A percentile compares a stretch with the other conserved stretches of the same genome.
Conservation (phyloP, 2,888 invertebrate genomes). For the Latrodectus hesperus region DNA sequence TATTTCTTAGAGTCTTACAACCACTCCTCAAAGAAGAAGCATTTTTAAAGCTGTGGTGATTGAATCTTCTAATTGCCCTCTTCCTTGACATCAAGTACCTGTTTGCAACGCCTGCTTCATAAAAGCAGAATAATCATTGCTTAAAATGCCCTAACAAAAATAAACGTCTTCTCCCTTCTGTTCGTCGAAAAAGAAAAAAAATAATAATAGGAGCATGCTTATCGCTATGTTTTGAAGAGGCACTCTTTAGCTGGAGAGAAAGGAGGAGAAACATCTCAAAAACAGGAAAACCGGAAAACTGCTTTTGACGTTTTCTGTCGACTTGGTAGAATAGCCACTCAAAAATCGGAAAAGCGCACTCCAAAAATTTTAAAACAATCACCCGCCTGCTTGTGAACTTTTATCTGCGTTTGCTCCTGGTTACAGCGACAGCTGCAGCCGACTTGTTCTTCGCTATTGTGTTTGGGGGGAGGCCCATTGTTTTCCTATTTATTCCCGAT, state of each 20-base stretch:
- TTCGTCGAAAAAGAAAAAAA: neutral
- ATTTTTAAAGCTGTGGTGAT: too few species aligned
- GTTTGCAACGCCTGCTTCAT: neutral
- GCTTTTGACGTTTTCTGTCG: slow-evolving; percentile 4
- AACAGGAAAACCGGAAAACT: slow-evolving; percentile 5
- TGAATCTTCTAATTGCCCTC: neutral
- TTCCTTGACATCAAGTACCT: neutral
- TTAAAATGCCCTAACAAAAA: neutral
- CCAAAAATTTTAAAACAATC: slow-evolving; percentile 2
- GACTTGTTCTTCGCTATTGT: slow-evolving; percentile 15
- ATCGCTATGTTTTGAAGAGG: slow-evolving; percentile 5
- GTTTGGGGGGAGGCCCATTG: slow-evolving; percentile 24
- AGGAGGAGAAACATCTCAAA: neutral
- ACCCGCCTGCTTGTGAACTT: neutral
- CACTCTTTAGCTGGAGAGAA: neutral
- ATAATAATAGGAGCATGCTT: neutral
- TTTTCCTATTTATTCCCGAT: slow-evolving; percentile 44
- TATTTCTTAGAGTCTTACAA: too few species aligned
- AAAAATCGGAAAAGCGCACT: slow-evolving; percentile 5
- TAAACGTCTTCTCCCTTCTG: neutral
- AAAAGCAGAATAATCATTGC: neutral
- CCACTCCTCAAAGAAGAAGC: too few species aligned
- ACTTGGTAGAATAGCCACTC: slow-evolving; percentile 2
- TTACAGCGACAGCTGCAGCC: slow-evolving; percentile 31
- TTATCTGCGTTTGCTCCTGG: slow-evolving; percentile 10